These are phyloP conservation scores for Conopomorpha cramerella DNA, from an alignment of 1,140 invertebrate species.

Conservation along the genomic window DNA sequence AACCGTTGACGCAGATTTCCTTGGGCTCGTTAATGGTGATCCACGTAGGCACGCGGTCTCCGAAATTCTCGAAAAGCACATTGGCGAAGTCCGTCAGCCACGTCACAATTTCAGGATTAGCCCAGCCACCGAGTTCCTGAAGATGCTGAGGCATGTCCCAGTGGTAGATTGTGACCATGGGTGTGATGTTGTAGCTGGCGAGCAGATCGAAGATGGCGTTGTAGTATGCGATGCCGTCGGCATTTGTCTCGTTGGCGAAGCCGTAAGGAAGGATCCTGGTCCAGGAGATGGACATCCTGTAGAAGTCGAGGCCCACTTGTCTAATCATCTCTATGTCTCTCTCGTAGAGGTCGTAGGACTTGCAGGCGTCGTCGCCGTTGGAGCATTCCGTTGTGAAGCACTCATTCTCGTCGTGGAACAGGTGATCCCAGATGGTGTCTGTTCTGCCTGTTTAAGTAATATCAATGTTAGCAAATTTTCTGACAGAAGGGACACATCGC, in stretches of 20 bases:
- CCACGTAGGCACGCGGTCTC: constrained; percentile 63
- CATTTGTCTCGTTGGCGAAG: constrained; percentile 46
- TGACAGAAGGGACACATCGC: no score
- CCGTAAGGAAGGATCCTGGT: constrained; percentile 62
- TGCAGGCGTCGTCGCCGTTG: constrained; percentile 30
- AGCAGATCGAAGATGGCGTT: constrained; percentile 61
- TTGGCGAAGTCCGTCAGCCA: constrained; percentile 62
- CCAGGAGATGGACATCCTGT: constrained; percentile 68
- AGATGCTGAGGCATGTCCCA: constrained; percentile 64
- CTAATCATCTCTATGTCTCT: constrained; percentile 37
- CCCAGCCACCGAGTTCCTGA: constrained; percentile 63
- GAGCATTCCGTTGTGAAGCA: constrained; percentile 38
- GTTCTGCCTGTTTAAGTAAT: constrained; percentile 31
- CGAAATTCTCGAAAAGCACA: constrained; percentile 58
- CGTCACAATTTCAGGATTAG: constrained; percentile 60
- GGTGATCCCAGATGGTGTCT: constrained; percentile 55
- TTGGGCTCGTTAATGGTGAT: constrained; percentile 69
- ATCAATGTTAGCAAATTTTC: no score
- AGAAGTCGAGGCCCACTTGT: constrained; percentile 45
- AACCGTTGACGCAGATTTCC: constrained; percentile 55
- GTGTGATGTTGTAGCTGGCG: constrained; percentile 30
- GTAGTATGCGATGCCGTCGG: constrained; percentile 62
- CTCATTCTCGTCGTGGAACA: constrained; percentile 33
- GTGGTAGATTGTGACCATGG: constrained; percentile 64
- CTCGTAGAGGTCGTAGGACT: constrained; percentile 18